Evolutionary conservation across 2,888 invertebrate genomes (phyloP), one percentile per base, ranked within the genome.

Genomic region (Spisula solida): DNA sequence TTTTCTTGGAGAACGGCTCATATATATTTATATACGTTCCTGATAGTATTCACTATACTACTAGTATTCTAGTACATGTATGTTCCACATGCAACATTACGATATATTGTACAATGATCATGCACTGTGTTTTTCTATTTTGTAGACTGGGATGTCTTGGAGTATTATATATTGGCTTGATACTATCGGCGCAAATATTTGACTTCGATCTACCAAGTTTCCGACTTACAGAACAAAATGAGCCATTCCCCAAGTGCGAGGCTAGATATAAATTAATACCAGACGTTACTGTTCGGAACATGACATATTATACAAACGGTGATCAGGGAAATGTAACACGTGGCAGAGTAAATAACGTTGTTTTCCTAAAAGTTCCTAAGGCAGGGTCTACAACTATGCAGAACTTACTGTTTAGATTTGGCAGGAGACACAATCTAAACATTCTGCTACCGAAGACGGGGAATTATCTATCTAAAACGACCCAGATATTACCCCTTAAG

Each of bases 301-400:
- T 41, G 2, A 41, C 41, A 5, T 5, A 41, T 8, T 41, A 41
- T 41, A 2, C 41, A 41, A 2, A 41, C 41, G 14, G 25, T 10
- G 25, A 25, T n/a, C 25, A 51, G 0, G 12, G 14, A 29, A 18
- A n/a, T 2, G 20, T 48, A 0, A 14, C 25, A 18, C 18, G n/a
- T 56, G 56, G 0, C 18, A 56, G 20, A n/a, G 18, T 56, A n/a
- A n/a, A 56, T 56, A 56, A 56, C 56, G 56, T 56, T 29, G 90
- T 78, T 31, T 87, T 90, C 79, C 51, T 87, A 25, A 90, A 88
- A 79, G 88, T 88, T 5, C 89, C 86, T 75, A 89, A 89, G 31
- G 89, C 89, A 8, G 89, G 89, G 29, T 85, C 85, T 12, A 81
- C 86, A 20, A 89, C 89, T 29, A 87, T 89, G 86, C 89, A 89